Base-by-base conservation (phyloP, 2,113 vertebrate species). In the Tragulus kanchil region DNA sequence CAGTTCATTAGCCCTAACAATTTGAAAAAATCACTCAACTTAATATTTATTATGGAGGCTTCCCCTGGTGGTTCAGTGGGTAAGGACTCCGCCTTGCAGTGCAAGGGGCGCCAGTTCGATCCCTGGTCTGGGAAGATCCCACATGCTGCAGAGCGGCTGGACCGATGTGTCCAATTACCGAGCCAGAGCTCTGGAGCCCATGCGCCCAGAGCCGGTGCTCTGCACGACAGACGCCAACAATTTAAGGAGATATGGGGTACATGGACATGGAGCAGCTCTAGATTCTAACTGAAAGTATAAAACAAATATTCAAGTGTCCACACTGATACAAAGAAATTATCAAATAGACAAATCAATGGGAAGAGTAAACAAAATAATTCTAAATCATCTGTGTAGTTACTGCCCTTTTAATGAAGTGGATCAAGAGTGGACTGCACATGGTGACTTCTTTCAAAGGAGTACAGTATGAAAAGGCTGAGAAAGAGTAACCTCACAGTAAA, bases 161-260 rank as follows among this genome's bases (percentile, higher is more conserved):
- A n/a, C n/a, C n/a, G n/a, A n/a, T n/a, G n/a, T n/a, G n/a, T n/a
- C n/a, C n/a, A n/a, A n/a, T n/a, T n/a, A n/a, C n/a, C n/a, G n/a
- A n/a, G n/a, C n/a, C n/a, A n/a, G n/a, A n/a, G n/a, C n/a, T n/a
- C n/a, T n/a, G n/a, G n/a, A n/a, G n/a, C n/a, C n/a, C n/a, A n/a
- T n/a, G n/a, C n/a, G n/a, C n/a, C n/a, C n/a, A n/a, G n/a, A n/a
- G n/a, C n/a, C n/a, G n/a, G n/a, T n/a, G n/a, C n/a, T n/a, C n/a
- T n/a, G n/a, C n/a, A n/a, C n/a, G n/a, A n/a, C n/a, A n/a, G n/a
- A n/a, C n/a, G n/a, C n/a, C n/a, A 93, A 62, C 12, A 42, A 83
- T 75, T 75, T 92, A 56, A 83, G 45, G 9, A 94, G 87, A 82
- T n/a, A n/a, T n/a, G n/a, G n/a, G n/a, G 62, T 89, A 75, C 8